phyloP scores from a whole-genome alignment of 2,113 vertebrate species.

The Hyperopisus bebe region DNA sequence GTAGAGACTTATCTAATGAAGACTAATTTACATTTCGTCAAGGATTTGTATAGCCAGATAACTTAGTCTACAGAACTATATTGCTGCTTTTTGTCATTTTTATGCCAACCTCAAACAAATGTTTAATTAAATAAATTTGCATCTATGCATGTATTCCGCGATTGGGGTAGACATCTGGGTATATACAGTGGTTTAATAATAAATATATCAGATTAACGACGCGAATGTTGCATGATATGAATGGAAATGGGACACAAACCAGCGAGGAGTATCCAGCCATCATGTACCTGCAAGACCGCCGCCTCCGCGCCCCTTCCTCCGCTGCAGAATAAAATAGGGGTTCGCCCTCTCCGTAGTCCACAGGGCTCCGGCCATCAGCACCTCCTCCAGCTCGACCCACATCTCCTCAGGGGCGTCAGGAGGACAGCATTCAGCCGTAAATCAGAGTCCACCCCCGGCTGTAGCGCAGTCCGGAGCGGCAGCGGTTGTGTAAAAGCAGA shows the following conservation, averaged over 20 bases:
- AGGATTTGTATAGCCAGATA: background rate
- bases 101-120: background rate
- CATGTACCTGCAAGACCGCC: constrained; percentile 75
- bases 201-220: background rate
- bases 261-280: background rate
- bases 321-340: constrained; percentile 92
- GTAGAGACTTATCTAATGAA: background rate
- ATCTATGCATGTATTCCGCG: background rate
- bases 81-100: background rate
- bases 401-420: constrained; percentile 51
- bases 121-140: background rate
- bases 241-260: background rate
- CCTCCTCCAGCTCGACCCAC: constrained; percentile 95
- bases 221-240: background rate
- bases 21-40: background rate
- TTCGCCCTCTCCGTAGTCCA: constrained; percentile 94
- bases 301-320: constrained; percentile 85
- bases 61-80: background rate
- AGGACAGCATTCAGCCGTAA: constrained; percentile 40
- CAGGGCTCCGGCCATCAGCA: constrained; percentile 85
- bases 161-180: background rate
- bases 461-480: background rate
- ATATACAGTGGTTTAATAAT: background rate
- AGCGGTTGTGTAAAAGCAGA: constrained; percentile 7
- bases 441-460: background rate